Conservation (phyloP, 92 coral and sea anemone species). For the Parazoanthus swiftii region DNA sequence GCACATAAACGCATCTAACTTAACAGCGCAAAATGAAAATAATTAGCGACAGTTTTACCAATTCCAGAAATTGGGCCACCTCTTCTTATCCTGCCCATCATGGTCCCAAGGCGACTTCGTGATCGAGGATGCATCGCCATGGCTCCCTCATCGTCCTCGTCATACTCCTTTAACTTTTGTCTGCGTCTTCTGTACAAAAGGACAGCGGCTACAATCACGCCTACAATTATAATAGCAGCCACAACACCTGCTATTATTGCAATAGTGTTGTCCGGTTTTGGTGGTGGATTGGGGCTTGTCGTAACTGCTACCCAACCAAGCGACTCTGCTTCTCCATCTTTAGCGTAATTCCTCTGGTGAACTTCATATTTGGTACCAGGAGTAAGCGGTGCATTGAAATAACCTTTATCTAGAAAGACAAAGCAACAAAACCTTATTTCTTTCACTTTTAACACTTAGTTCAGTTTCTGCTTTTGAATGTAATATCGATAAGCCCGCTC, state of each 20-base stretch:
- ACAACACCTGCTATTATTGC: neutral
- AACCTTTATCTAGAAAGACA: neutral
- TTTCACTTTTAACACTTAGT: neutral
- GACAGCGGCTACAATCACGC: neutral
- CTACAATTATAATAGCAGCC: neutral
- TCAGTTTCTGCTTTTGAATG: no score
- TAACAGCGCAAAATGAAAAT: neutral
- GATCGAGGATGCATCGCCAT: conserved; percentile 7
- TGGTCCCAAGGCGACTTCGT: conserved; percentile 22
- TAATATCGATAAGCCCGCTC: no score
- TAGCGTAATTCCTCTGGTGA: neutral
- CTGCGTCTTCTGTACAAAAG: conserved; percentile 20
- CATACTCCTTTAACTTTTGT: neutral
- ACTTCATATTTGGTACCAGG: neutral
- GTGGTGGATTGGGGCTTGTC: neutral
- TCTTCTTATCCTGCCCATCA: conserved; percentile 32
- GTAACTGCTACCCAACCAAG: neutral
- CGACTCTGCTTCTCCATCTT: neutral
- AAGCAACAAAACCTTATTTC: neutral
- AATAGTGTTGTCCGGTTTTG: neutral
- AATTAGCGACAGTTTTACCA: conserved; percentile 19
- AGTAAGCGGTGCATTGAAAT: neutral
- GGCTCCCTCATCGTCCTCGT: conserved; percentile 26
- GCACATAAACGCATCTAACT: neutral
- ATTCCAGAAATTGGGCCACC: conserved; percentile 43